These are phyloP conservation scores for Strigops habroptila DNA, from an alignment of 2,113 vertebrate genomes.

Conservation along the genomic window DNA sequence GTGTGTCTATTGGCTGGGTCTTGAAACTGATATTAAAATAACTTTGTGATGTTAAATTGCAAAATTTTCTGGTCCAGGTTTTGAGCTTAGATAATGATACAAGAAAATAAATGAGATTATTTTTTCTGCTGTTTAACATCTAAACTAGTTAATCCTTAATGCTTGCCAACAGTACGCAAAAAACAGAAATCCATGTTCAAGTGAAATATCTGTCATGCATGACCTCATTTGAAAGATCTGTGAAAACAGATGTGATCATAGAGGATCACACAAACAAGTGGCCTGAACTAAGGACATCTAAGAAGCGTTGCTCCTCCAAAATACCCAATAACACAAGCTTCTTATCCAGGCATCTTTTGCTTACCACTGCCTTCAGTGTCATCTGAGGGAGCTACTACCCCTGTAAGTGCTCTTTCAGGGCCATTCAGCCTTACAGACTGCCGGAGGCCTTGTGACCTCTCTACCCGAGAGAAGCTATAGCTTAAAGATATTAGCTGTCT, in stretches of 20 bases:
- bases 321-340: not conserved
- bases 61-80: not conserved
- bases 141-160: not conserved
- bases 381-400: not conserved
- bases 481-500: not conserved
- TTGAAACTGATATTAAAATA: not conserved
- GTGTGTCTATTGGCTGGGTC: not conserved
- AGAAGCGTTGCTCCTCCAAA: not conserved
- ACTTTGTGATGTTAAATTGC: not conserved
- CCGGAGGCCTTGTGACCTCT: not conserved
- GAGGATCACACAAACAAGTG: not conserved
- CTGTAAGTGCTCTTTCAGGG: not conserved
- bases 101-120: not conserved
- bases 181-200: not conserved
- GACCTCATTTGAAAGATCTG: not conserved
- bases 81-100: not conserved
- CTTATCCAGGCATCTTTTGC: not conserved
- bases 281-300: not conserved
- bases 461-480: not conserved
- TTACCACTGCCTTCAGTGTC: not conserved
- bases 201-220: not conserved
- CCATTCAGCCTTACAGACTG: not conserved
- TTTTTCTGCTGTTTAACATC: not conserved
- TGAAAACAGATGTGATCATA: not conserved
- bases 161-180: not conserved